A percentile compares a stretch with the other conserved stretches of the same genome.
phyloP scores from a whole-genome alignment of 1,140 invertebrate species.

The Atta texana region DNA sequence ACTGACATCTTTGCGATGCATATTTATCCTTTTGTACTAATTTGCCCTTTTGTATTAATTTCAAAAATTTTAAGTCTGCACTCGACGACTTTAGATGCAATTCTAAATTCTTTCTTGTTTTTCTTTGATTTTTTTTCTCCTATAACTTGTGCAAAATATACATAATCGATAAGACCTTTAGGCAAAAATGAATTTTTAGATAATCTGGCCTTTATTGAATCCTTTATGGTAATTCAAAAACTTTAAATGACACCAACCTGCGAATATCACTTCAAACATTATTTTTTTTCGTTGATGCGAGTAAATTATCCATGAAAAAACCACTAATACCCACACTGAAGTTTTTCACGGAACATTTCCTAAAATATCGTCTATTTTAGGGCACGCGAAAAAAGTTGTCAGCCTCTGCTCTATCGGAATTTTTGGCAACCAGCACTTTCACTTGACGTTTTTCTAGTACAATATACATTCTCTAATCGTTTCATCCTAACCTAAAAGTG shows the following conservation, averaged over 20 bases:
- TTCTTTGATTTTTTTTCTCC: too few species aligned
- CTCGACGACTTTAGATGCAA: too few species aligned
- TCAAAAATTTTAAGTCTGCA: too few species aligned
- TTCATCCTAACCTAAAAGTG: conserved; percentile 73
- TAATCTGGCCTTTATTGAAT: too few species aligned
- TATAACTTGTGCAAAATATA: too few species aligned
- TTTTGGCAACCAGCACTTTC: conserved; percentile 74
- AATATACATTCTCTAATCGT: conserved; percentile 64
- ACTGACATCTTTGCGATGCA: too few species aligned
- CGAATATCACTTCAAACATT: background rate
- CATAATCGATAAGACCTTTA: too few species aligned
- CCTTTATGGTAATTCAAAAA: too few species aligned
- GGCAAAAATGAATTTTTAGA: too few species aligned
- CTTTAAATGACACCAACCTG: background rate
- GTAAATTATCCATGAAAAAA: background rate
- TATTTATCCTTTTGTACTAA: too few species aligned
- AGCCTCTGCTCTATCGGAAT: conserved; percentile 37
- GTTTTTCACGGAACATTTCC: background rate
- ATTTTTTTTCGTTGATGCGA: background rate
- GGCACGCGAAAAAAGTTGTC: background rate
- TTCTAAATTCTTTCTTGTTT: too few species aligned
- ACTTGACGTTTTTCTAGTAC: conserved; percentile 72
- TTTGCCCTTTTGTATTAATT: too few species aligned
- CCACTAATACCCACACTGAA: background rate
- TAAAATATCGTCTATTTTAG: background rate